Percentiles rank a stretch among this genome's conserved stretches.
These are phyloP conservation scores for Acrossocheilus wenchowensis DNA, from an alignment of 2,797 vertebrate species.

Conservation along the genomic window DNA sequence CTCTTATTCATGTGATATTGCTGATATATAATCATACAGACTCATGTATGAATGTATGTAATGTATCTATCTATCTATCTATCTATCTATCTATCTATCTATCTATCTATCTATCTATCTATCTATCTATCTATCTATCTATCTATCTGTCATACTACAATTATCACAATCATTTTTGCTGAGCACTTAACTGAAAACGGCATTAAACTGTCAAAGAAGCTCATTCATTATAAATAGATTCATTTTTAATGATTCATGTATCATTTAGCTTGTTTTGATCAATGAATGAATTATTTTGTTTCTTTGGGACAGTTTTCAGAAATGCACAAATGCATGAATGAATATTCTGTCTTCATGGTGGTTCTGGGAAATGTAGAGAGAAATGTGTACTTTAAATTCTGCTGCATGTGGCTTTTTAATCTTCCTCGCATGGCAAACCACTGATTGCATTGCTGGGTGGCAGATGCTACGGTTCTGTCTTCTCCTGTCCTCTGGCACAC, in stretches of 20 bases:
- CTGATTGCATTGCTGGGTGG: slow-evolving; percentile 38
- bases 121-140: no score
- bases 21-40: no score
- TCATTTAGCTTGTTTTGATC: background rate
- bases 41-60: no score
- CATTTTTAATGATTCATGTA: background rate
- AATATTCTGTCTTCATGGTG: background rate
- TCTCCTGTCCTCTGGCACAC: slow-evolving; percentile 11
- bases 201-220: background rate
- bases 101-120: no score
- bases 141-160: background rate
- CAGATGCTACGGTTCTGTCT: slow-evolving; percentile 20
- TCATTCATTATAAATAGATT: background rate
- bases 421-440: background rate
- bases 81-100: no score
- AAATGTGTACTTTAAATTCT: background rate
- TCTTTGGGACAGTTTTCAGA: background rate
- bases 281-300: background rate
- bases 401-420: slow-evolving; percentile 27
- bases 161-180: background rate
- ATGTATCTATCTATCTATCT: no score
- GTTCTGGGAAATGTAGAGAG: background rate
- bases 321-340: background rate
- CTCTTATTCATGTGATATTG: no score
- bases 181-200: background rate